Base-by-base conservation (phyloP, 2,888 invertebrate species). In the Sturmia bella region DNA sequence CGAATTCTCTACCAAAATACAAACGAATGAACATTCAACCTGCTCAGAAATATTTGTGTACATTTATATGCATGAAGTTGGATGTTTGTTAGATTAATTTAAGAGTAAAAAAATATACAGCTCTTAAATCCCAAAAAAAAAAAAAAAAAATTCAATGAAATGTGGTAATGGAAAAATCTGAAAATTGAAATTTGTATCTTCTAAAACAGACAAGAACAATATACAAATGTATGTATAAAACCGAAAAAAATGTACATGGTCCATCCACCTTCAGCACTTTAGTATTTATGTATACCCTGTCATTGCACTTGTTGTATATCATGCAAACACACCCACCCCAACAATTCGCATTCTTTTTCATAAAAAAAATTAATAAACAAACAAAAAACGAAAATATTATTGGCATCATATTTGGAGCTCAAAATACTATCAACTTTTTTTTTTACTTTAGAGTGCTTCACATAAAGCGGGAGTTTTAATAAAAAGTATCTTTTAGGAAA, bases 151-250 rank as follows among this genome's bases (percentile, higher is more conserved):
- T 12, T 27, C 59, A 61, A 17, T 68, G 54, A 75, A 70, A 66
- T 59, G 59, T 57, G 66, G 59, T 75, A 75, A 75, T 75, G 75
- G 56, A 76, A 80, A 80, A 75, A 80, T 80, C 75, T 70, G 64
- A 75, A 75, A 76, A 80, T 80, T 76, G 70, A 80, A 76, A 80
- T 80, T 70, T 80, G 39, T 76, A 54, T 80, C 59, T 66, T 66
- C 27, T 66, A 66, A 59, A 76, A 69, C 39, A 74, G 64, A 66
- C 19, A 7, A 68, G 15, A 63, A 57, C 64, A 57, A 41, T 19
- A 75, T 48, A 32, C 6, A 7, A 1, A 32, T 32, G 7, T 32
- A 7, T 32, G 32, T 32, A 52, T 9, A 19, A 52, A 56, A 41
- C 13, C 7, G 6, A 15, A 48, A 39, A 24, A 56, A 54, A 41